Conservation (phyloP, 2,888 invertebrate species). For the Phragmatobia fuliginosa region DNA sequence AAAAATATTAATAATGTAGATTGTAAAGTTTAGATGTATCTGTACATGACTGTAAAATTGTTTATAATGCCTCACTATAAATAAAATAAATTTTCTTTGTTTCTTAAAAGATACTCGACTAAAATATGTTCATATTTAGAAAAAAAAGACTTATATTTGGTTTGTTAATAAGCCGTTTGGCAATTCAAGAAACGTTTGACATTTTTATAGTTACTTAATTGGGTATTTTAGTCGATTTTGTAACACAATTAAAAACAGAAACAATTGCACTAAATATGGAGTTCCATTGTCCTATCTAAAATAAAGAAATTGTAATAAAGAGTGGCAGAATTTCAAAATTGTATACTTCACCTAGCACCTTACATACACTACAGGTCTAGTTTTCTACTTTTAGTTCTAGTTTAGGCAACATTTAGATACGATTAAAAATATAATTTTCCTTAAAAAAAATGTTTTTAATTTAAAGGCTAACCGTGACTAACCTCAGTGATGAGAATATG, state of each 20-base stretch:
- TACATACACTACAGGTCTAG: not conserved
- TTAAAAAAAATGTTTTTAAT: not conserved
- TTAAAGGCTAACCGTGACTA: not conserved
- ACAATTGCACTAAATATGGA: not conserved
- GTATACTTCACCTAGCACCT: not conserved
- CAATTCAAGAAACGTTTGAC: no score
- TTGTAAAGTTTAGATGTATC: not conserved
- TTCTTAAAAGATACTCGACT: not conserved
- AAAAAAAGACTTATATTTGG: not conserved
- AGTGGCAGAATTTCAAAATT: not conserved
- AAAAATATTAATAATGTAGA: slow-evolving; percentile 14
- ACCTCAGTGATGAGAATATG: not conserved
- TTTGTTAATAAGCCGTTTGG: not conserved
- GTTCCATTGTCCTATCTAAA: not conserved
- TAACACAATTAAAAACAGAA: not conserved
- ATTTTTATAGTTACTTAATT: not conserved
- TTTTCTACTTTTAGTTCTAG: no score
- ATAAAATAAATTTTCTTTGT: not conserved
- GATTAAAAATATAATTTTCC: not conserved
- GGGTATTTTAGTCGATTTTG: not conserved
- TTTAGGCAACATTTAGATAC: not conserved
- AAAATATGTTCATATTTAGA: not conserved
- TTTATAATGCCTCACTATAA: not conserved
- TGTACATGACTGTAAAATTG: slow-evolving; percentile 10
- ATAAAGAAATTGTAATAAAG: not conserved